Conservation (phyloP, 2,113 vertebrate genomes). For the Xiphophorus maculatus region DNA sequence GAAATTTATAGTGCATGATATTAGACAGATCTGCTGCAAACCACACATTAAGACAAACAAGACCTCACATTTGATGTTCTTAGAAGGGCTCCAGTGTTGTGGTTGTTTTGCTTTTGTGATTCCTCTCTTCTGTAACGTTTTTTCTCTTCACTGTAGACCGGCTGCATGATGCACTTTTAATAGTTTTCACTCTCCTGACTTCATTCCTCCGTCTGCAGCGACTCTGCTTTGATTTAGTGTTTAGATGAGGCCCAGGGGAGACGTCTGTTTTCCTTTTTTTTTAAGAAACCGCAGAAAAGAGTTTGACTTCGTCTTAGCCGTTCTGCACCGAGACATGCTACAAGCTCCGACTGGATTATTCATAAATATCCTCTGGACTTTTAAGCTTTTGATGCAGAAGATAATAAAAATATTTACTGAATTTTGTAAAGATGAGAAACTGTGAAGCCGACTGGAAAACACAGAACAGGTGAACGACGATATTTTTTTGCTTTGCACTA, state of each 20-base stretch:
- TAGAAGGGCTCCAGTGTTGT: constrained; percentile 42
- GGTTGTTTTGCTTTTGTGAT: constrained; percentile 56
- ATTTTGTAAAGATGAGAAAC: background rate
- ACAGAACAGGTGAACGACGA: background rate
- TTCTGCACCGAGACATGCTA: constrained; percentile 26
- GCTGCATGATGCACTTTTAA: constrained; percentile 55
- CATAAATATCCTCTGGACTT: background rate
- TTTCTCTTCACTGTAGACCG: constrained; percentile 14
- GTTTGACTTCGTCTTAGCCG: constrained; percentile 14
- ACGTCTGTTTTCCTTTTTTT: constrained; percentile 52
- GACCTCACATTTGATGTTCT: constrained; percentile 11
- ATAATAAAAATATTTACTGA: background rate
- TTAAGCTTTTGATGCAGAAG: background rate
- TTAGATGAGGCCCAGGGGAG: constrained; percentile 40
- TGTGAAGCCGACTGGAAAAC: background rate
- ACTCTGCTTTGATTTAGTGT: constrained; percentile 61
- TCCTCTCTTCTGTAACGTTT: constrained; percentile 45
- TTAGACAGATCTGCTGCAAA: constrained; percentile 59
- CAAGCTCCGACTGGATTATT: background rate
- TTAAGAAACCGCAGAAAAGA: constrained; percentile 18
- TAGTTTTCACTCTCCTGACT: constrained; percentile 51
- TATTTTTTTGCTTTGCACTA: background rate
- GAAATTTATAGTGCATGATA: constrained; percentile 63
- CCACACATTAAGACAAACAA: constrained; percentile 44
- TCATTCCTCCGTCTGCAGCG: constrained; percentile 27